These are phyloP conservation scores for Campylomormyrus numenius DNA, from an alignment of 2,113 vertebrate species.

Conservation along the genomic window DNA sequence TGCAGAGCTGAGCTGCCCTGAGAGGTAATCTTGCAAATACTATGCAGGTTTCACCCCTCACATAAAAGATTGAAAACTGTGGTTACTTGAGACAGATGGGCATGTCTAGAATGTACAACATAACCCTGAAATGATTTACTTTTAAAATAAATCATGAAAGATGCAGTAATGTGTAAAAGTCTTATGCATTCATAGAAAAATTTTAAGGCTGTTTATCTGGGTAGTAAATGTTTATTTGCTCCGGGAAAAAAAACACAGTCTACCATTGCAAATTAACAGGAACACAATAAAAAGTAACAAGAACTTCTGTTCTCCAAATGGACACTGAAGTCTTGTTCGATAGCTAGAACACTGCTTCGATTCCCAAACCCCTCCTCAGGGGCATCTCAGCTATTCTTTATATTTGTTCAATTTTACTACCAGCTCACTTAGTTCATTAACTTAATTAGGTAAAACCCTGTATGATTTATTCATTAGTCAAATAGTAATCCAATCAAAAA, in stretches of 20 bases:
- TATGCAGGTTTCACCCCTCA: constrained; percentile 38
- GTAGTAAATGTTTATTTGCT: not conserved
- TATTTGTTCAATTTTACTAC: no score
- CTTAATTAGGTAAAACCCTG: no score
- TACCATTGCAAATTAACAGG: no score
- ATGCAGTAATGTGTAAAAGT: not conserved
- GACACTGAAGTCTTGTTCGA: no score
- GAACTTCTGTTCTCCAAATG: no score
- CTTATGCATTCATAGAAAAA: not conserved
- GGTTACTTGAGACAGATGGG: not conserved
- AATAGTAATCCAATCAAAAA: no score
- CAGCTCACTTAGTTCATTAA: no score
- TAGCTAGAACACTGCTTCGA: no score
- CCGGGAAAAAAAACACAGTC: not conserved
- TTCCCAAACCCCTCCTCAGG: no score
- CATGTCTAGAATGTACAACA: not conserved
- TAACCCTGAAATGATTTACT: not conserved
- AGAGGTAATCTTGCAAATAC: constrained; percentile 71
- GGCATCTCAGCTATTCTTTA: no score
- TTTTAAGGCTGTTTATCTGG: not conserved
- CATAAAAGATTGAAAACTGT: not conserved
- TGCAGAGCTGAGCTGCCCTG: constrained; percentile 72
- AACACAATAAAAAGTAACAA: no score
- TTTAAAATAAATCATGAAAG: not conserved
- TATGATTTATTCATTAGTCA: no score